Conservation (phyloP, 2,797 vertebrate species). For the Cirrhinus molitorella region DNA sequence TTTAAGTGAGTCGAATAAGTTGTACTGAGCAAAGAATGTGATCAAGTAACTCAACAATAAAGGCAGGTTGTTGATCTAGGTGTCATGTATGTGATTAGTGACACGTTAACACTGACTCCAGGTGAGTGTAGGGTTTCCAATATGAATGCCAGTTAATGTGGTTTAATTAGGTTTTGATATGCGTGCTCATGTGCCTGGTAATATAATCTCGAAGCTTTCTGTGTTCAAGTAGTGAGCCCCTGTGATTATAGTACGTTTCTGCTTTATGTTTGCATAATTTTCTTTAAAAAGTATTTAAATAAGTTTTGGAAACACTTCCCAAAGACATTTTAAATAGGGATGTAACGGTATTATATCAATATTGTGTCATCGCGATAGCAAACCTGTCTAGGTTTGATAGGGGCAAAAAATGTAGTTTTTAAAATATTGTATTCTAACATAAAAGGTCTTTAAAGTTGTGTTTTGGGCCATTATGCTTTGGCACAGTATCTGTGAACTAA, state of each 20-base stretch:
- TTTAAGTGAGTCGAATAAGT: constrained; percentile 55
- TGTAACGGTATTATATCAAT: too few relatives aligned
- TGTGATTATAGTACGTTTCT: not conserved
- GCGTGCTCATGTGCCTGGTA: not conserved
- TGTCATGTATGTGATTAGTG: constrained; percentile 24
- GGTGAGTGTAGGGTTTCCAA: not conserved
- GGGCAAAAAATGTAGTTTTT: too few relatives aligned
- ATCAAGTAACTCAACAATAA: constrained; percentile 50
- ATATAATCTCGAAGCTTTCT: not conserved
- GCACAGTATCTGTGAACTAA: too few relatives aligned
- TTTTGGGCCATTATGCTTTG: too few relatives aligned
- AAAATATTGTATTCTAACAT: too few relatives aligned
- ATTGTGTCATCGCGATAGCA: too few relatives aligned
- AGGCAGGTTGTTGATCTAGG: constrained; percentile 23
- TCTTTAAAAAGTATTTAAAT: too few relatives aligned
- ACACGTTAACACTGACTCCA: not conserved
- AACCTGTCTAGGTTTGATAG: too few relatives aligned
- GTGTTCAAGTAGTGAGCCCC: not conserved
- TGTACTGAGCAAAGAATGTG: constrained; percentile 46
- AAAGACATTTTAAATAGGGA: too few relatives aligned
- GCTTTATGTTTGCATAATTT: not conserved
- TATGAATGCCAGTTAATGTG: constrained; percentile 5
- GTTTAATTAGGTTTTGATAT: constrained; percentile 9
- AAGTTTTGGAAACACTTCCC: not conserved
- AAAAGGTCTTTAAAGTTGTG: too few relatives aligned